Evolutionary conservation across 2,797 vertebrate species (phyloP).

Genomic region (Gymnopithys bicolor): DNA sequence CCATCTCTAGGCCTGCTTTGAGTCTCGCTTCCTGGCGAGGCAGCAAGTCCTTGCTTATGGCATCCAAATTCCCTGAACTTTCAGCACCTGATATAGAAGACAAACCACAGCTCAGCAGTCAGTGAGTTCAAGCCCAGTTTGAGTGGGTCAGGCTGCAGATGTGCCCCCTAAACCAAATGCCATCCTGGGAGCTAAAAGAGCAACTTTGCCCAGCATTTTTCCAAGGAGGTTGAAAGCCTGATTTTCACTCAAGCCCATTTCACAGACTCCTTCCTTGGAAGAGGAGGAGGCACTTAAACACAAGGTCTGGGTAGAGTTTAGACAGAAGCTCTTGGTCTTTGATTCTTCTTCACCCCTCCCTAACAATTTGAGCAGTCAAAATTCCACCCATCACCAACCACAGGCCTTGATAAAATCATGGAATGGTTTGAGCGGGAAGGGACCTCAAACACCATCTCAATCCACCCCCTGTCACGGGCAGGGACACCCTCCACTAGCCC

Average conservation of each 20-base stretch:
- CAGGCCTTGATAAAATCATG: not conserved
- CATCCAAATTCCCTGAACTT: slow-evolving; percentile 74
- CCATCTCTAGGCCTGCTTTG: slow-evolving; percentile 89
- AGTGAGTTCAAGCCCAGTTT: not conserved
- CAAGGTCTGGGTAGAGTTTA: not conserved
- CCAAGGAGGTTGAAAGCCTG: not conserved
- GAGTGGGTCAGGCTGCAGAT: not conserved
- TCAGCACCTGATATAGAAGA: slow-evolving; percentile 64
- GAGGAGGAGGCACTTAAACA: not conserved
- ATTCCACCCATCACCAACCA: not conserved
- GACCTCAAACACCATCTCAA: not conserved
- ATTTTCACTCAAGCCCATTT: not conserved
- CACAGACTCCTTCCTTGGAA: not conserved
- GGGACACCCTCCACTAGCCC: not conserved
- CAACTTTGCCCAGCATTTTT: not conserved
- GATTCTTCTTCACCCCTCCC: not conserved
- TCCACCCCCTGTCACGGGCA: not conserved
- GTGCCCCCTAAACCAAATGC: not conserved
- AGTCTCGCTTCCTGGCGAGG: slow-evolving; percentile 85
- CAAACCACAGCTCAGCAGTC: not conserved
- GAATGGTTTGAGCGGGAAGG: not conserved
- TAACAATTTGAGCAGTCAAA: not conserved
- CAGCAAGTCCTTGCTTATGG: slow-evolving; percentile 82
- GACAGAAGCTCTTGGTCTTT: not conserved
- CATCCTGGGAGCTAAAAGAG: not conserved